These are phyloP conservation scores for Wasmannia auropunctata DNA, from an alignment of 1,140 invertebrate genomes.

Conservation along the genomic window DNA sequence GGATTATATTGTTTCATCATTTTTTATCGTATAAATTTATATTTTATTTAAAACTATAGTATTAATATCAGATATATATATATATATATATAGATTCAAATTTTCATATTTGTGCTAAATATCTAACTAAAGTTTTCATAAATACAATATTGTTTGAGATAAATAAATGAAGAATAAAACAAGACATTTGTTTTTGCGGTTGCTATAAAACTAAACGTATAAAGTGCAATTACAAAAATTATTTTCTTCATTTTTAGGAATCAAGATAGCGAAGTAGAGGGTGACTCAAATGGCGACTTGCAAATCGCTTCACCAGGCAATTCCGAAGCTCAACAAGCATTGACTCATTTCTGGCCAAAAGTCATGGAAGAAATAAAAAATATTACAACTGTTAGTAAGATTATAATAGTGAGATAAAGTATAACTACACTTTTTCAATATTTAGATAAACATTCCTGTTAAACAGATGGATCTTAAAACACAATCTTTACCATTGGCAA, in stretches of 20 bases:
- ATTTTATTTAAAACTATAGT: not conserved
- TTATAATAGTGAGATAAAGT: not conserved
- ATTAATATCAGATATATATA: not conserved
- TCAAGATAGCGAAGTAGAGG: slow-evolving; percentile 84
- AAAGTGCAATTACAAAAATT: not conserved
- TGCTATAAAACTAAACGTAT: not conserved
- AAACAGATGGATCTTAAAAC: slow-evolving; percentile 93
- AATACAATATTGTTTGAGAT: not conserved
- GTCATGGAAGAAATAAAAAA: slow-evolving; percentile 92
- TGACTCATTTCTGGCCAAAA: slow-evolving; percentile 92
- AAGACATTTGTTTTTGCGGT: not conserved
- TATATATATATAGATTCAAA: not conserved
- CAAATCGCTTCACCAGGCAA: slow-evolving; percentile 82
- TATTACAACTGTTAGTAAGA: slow-evolving; percentile 87
- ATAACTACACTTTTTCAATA: not conserved
- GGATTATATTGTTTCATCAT: not conserved
- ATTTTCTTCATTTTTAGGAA: slow-evolving; percentile 76
- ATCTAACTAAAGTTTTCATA: not conserved
- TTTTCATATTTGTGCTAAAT: not conserved
- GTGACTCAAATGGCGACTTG: slow-evolving; percentile 83
- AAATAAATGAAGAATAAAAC: not conserved
- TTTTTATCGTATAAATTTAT: not conserved
- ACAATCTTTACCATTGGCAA: slow-evolving; percentile 96
- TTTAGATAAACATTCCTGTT: slow-evolving; percentile 4
- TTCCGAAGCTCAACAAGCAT: slow-evolving; percentile 88